phyloP scores from a whole-genome alignment of 2,113 vertebrate species.

The Mus spicilegus region DNA sequence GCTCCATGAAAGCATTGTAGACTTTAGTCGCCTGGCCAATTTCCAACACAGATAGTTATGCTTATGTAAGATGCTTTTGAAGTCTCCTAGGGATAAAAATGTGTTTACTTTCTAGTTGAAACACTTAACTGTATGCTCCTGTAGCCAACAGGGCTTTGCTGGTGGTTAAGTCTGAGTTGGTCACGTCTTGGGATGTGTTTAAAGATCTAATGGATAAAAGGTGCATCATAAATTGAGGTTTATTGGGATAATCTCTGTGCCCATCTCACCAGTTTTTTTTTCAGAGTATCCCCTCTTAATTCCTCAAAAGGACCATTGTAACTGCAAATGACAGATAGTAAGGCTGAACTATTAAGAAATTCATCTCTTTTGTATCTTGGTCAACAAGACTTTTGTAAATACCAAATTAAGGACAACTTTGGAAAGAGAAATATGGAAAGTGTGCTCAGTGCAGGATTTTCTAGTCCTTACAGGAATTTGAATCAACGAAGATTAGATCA shows the following conservation, averaged over 20 bases:
- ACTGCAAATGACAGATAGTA: neutral
- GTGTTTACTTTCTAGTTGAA: conserved; percentile 56
- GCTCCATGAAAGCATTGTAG: neutral
- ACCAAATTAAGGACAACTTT: conserved; percentile 70
- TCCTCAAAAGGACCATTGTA: conserved; percentile 30
- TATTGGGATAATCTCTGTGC: neutral
- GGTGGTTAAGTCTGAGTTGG: neutral
- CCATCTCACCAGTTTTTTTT: neutral
- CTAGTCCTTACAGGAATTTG: conserved; percentile 78
- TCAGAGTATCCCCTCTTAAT: conserved; percentile 25
- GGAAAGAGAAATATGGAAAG: conserved; percentile 79
- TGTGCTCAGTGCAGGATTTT: conserved; percentile 68
- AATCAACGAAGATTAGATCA: conserved; percentile 79
- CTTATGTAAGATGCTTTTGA: conserved; percentile 44
- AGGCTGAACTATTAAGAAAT: conserved; percentile 22
- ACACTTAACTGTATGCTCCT: conserved; percentile 52
- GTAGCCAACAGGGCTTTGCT: neutral
- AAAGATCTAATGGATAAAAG: conserved; percentile 32
- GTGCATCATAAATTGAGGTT: neutral
- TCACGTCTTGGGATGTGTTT: conserved; percentile 5
- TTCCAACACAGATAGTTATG: conserved; percentile 43
- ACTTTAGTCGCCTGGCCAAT: conserved; percentile 28
- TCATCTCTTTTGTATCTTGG: conserved; percentile 58
- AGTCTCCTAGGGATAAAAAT: neutral
- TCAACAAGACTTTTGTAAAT: conserved; percentile 69